These are phyloP conservation scores for Potamilus streckersoni DNA, from an alignment of 1,140 invertebrate species.

Conservation along the genomic window DNA sequence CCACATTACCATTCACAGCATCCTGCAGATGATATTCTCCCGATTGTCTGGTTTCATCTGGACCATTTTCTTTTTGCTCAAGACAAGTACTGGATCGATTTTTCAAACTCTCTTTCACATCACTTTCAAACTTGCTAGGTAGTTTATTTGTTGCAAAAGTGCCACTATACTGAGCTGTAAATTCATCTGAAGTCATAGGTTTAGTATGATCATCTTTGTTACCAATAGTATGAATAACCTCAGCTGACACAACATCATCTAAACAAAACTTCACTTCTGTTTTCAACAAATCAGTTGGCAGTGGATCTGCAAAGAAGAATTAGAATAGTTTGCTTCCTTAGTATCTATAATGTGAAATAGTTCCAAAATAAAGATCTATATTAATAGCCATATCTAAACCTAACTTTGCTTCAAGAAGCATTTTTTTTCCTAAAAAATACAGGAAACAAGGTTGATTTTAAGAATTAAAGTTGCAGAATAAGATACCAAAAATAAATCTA, in stretches of 20 bases:
- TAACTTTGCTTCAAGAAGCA: not conserved
- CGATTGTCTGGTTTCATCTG: too few relatives aligned
- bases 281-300: conserved; percentile 54
- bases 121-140: not conserved
- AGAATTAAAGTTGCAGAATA: not conserved
- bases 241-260: conserved; percentile 56
- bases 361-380: not conserved
- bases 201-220: not conserved
- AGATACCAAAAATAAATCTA: not conserved
- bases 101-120: not conserved
- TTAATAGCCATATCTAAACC: not conserved
- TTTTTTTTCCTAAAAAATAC: too few relatives aligned
- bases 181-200: not conserved
- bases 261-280: conserved; percentile 37
- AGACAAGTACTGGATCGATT: not conserved
- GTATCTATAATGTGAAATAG: not conserved
- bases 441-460: not conserved
- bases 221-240: conserved; percentile 49
- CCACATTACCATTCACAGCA: too few relatives aligned
- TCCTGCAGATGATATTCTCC: too few relatives aligned
- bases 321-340: not conserved
- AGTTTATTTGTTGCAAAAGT: not conserved
- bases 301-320: conserved; percentile 50
- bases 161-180: not conserved
- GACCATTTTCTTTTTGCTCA: not conserved